Conservation (phyloP, 2,888 invertebrate genomes). For the Toxonevra muliebris region DNA sequence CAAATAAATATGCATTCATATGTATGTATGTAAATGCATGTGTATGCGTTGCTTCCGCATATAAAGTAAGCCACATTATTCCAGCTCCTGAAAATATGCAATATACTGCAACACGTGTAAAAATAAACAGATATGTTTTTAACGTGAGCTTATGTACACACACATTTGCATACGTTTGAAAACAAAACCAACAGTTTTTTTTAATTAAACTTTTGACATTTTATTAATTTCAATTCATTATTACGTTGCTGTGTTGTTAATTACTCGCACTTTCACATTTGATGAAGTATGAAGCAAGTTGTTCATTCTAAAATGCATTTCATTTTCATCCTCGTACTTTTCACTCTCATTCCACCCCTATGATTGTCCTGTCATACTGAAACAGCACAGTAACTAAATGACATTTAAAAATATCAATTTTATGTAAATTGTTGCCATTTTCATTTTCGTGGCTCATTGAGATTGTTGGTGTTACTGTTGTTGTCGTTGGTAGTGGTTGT, state of each 20-base stretch:
- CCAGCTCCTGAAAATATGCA: neutral
- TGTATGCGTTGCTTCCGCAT: neutral
- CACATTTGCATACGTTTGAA: neutral
- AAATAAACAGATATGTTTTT: neutral
- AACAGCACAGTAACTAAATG: no score
- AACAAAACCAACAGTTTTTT: no score
- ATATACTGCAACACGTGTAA: neutral
- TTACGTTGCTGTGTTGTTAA: no score
- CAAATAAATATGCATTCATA: neutral
- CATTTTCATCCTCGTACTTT: neutral
- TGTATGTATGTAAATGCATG: neutral
- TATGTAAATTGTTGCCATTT: neutral
- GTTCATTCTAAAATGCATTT: neutral
- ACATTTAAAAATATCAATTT: neutral
- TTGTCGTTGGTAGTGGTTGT: no score
- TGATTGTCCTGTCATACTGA: no score
- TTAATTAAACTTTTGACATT: no score
- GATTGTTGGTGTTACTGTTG: neutral
- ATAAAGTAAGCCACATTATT: no score
- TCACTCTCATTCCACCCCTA: neutral
- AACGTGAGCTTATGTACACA: neutral
- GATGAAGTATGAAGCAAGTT: no score
- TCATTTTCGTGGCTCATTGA: conserved; percentile 20
- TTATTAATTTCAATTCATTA: conserved; percentile 2
- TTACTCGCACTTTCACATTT: no score